Evolutionary conservation across 1,140 invertebrate species (phyloP), one percentile per base, ranked within the genome.

Genomic region (Eriosoma lanigerum): DNA sequence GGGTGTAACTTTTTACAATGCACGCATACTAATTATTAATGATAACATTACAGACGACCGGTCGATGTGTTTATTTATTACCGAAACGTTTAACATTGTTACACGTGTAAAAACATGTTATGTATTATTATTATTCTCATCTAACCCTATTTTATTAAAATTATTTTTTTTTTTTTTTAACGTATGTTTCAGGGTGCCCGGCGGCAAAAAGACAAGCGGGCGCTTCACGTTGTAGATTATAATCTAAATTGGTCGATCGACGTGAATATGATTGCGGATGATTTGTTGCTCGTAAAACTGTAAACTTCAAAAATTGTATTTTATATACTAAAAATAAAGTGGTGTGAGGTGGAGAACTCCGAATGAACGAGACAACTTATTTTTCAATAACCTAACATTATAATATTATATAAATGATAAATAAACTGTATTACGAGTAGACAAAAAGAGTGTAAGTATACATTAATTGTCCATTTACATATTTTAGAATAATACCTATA

Each of bases 241-340:
- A 56, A 75, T 75, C 72, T 38, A 56, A 54, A 56, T 56, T 54
- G 52, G 52, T 75, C 72, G 50, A 75, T 56, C 72, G 72, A 75
- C 72, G 52, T 75, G 32, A 56, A 75, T 75, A 75, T 75, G 72
- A 75, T 56, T 75, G 50, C 19, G 72, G 32, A 56, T 75, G 72
- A 75, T 75, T 75, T 75, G 72, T 75, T 75, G 32, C 72, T 24
- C 29, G 32, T 75, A 75, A 56, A 56, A n/a, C 29, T 15, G n/a
- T 75, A 75, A 75, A 56, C 52, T 70, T 50, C 24, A 50, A 48
- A 50, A 70, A 70, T 50, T 50, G 10, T 50, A 26, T 17, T 48
- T 50, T 2, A 9, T 38, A 21, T 26, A 2, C 1, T 38, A n/a
- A n/a, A n/a, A n/a, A 38, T 38, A 38, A 38, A 4, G 32, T 38